phyloP scores from a whole-genome alignment of 2,797 vertebrate genomes.

The Pseudopleuronectes americanus region DNA sequence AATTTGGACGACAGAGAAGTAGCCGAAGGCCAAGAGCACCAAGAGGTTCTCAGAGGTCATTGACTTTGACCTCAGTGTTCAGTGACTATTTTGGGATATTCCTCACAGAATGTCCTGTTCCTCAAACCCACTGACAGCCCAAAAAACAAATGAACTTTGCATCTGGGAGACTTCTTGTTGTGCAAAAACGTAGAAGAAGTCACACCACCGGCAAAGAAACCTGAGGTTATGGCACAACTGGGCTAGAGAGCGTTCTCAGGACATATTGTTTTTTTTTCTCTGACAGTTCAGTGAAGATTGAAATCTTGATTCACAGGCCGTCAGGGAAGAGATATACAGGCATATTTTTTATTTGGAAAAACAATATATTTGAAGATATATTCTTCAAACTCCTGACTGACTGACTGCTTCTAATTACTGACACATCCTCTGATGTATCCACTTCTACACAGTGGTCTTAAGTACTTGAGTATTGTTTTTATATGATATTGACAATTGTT shows the following conservation, averaged over 20 bases:
- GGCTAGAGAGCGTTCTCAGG: constrained; percentile 18
- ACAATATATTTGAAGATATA: too few relatives aligned
- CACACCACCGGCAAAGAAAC: constrained; percentile 2
- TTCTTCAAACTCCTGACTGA: too few relatives aligned
- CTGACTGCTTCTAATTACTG: too few relatives aligned
- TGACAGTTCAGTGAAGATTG: constrained; percentile 11
- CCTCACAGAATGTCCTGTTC: constrained; percentile 2
- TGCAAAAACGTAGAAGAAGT: constrained; percentile 13
- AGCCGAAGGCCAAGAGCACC: constrained; percentile 10
- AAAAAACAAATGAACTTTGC: constrained; percentile 20
- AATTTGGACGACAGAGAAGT: constrained; percentile 1
- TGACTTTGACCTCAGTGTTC: constrained; percentile 34
- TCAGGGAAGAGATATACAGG: not conserved
- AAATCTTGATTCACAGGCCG: constrained; percentile 9
- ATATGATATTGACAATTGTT: too few relatives aligned
- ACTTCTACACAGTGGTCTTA: too few relatives aligned
- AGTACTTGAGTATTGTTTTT: too few relatives aligned
- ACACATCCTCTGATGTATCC: too few relatives aligned
- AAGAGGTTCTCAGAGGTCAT: constrained; percentile 17
- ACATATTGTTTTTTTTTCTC: constrained; percentile 2
- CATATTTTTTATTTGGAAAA: too few relatives aligned
- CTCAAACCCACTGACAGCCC: constrained; percentile 37
- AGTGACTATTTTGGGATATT: constrained; percentile 8
- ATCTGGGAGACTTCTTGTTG: constrained; percentile 49
- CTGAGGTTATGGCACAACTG: constrained; percentile 9